Conservation (phyloP, 2,888 invertebrate species). For the Galeruca laticollis region DNA sequence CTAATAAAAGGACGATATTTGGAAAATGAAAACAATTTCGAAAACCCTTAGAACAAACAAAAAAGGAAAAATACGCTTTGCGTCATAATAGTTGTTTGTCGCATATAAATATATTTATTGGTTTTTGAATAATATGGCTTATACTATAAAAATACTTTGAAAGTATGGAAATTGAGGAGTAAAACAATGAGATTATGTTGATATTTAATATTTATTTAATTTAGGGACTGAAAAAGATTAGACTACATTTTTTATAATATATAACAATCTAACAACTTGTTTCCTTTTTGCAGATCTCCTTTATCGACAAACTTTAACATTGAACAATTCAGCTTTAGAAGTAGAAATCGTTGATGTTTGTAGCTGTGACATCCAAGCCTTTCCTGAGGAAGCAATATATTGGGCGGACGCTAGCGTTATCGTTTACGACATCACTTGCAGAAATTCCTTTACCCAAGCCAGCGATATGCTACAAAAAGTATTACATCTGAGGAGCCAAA, state of each 20-base stretch:
- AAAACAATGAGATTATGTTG: too few species aligned
- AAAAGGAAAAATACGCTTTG: neutral
- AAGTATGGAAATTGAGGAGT: too few species aligned
- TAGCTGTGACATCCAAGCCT: slow-evolving; percentile 72
- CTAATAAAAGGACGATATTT: neutral
- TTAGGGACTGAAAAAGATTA: too few species aligned
- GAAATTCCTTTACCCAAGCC: slow-evolving; percentile 78
- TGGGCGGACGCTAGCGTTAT: slow-evolving; percentile 85
- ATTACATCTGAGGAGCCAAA: slow-evolving; percentile 67
- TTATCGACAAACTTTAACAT: slow-evolving; percentile 80
- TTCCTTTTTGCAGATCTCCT: slow-evolving; percentile 75
- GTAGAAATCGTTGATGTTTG: slow-evolving; percentile 86
- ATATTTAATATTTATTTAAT: too few species aligned
- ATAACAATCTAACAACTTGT: neutral
- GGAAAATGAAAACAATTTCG: neutral
- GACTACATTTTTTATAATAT: too few species aligned
- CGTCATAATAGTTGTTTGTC: too few species aligned
- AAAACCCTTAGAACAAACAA: neutral
- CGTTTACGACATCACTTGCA: slow-evolving; percentile 82
- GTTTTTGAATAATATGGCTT: too few species aligned
- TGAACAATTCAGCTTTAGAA: slow-evolving; percentile 79
- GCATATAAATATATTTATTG: too few species aligned
- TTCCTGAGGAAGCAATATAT: slow-evolving; percentile 73
- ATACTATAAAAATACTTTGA: too few species aligned
- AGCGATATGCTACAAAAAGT: slow-evolving; percentile 73